Percentiles rank a stretch among this genome's conserved stretches.
Conservation (phyloP, 2,113 vertebrate species). For the Sturnira hondurensis region DNA sequence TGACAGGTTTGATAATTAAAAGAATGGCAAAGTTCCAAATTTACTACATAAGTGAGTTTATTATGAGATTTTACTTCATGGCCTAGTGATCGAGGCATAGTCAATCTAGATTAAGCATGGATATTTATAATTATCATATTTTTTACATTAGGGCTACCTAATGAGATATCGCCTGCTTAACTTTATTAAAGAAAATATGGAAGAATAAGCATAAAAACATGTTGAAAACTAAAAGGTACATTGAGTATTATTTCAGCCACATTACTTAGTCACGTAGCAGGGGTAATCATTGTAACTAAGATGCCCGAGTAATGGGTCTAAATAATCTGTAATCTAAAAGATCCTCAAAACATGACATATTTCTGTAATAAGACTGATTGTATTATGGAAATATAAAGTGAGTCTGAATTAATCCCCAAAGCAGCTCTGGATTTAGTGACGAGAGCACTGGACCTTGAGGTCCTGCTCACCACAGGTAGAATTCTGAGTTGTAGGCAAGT, state of each 20-base stretch:
- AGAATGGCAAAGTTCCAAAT: slow-evolving; percentile 55
- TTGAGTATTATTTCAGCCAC: neutral
- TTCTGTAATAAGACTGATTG: neutral
- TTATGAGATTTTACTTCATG: neutral
- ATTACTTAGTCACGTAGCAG: neutral
- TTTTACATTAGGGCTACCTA: neutral
- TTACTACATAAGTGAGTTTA: slow-evolving; percentile 46
- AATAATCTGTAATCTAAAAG: neutral
- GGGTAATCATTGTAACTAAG: neutral
- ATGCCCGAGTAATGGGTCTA: neutral
- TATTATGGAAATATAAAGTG: neutral
- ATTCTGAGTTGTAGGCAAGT: neutral
- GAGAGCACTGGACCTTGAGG: neutral
- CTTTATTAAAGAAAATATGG: neutral
- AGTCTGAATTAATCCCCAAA: neutral
- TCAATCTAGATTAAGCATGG: neutral
- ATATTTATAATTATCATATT: neutral
- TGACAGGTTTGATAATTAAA: slow-evolving; percentile 64
- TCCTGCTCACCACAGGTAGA: neutral
- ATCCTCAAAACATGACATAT: neutral
- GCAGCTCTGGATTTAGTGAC: neutral
- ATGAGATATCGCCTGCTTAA: neutral
- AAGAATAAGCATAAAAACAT: neutral
- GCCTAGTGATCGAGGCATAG: neutral
- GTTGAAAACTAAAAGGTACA: neutral